Evolutionary conservation across 2,797 vertebrate genomes (phyloP), one percentile per base, ranked within the genome.

Genomic region (Anabacerthia variegaticeps): DNA sequence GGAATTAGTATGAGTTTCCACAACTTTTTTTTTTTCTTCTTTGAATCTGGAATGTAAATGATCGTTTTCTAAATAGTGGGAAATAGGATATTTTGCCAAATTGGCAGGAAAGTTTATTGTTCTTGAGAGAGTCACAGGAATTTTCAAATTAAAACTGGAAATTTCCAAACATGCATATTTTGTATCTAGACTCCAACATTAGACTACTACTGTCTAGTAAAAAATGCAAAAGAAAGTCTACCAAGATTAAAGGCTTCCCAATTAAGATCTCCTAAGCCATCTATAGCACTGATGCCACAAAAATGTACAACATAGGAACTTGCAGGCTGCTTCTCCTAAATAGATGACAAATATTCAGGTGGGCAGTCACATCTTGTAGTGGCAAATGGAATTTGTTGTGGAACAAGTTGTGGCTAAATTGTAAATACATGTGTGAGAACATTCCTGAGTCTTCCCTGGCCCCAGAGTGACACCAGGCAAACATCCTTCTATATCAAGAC

Each of bases 91-190:
- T 46, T 88, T 83, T 55, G 24, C 22, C 39, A 76, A 85, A 51
- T 7, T 82, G 16, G 26, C 36, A 87, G 2, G 12, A 30, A 55
- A 76, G 7, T 48, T 89, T 28, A 0, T 2, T 32, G 72, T 61
- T 78, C 27, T 68, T 73, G 8, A 68, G n/a, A 52, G 18, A 82
- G 34, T 32, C 5, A 37, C 8, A 5, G 71, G 43, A 63, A 74
- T 71, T 88, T 95, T 79, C n/a, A 48, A 62, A 79, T 41, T 54
- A 34, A 49, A 92, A 37, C 8, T 55, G 48, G 44, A 80, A 69
- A 79, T 41, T 76, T 78, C 48, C 63, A 85, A 81, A 59, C 32
- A 41, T 9, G 58, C 5, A 10, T 44, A 55, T 49, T 85, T 77
- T 43, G 5, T 10, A 76, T 21, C 43, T 37, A 51, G 16, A 74